Percentiles rank a stretch among this genome's conserved stretches.
These are phyloP conservation scores for Caenorhabditis becei DNA, from an alignment of 2,888 invertebrate genomes.

Conservation along the genomic window DNA sequence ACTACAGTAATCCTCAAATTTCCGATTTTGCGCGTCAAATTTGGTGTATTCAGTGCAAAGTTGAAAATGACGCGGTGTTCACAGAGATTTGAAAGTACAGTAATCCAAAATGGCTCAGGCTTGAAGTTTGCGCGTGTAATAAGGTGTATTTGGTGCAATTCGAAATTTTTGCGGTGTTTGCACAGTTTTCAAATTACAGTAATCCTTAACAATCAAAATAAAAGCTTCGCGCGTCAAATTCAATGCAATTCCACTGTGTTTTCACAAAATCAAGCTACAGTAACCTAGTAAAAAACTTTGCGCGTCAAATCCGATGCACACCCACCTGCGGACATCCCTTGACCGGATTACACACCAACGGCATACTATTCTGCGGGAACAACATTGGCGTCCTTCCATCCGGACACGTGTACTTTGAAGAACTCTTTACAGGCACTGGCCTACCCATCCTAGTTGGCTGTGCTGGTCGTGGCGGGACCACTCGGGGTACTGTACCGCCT, in stretches of 20 bases:
- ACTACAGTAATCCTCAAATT: no score
- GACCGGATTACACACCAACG: constrained; percentile 67
- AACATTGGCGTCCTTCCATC: constrained; percentile 68
- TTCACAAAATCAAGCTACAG: background rate
- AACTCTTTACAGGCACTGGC: background rate
- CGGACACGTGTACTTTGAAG: constrained; percentile 62
- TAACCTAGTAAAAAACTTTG: background rate
- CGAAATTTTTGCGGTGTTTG: no score
- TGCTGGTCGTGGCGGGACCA: background rate
- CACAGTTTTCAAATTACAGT: no score
- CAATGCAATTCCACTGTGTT: no score
- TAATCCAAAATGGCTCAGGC: no score
- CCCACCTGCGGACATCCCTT: constrained; percentile 66
- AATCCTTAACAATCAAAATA: no score
- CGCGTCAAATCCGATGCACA: background rate
- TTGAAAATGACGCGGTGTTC: no score
- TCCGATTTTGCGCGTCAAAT: no score
- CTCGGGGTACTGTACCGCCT: background rate
- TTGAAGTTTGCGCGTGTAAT: background rate
- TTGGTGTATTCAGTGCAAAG: no score
- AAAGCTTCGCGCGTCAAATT: no score
- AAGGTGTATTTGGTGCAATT: no score
- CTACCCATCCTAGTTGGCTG: constrained; percentile 11
- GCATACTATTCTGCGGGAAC: constrained; percentile 71
- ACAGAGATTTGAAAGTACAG: no score